Evolutionary conservation across 2,113 vertebrate genomes (phyloP).

Genomic region (Rhipidura dahli): DNA sequence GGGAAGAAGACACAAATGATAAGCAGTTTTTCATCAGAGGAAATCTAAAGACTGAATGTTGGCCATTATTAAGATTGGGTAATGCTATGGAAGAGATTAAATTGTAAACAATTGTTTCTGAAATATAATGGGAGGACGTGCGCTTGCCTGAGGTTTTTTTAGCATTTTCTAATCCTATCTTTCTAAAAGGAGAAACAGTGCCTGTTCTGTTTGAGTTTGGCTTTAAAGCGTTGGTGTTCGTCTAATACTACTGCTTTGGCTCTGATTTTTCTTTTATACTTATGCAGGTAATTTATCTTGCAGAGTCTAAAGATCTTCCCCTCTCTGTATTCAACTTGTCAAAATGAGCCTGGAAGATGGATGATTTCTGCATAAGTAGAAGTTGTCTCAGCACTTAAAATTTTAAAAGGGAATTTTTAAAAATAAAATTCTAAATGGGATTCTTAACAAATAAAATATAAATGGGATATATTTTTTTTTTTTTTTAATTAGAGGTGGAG

Average conservation of each 20-base stretch:
- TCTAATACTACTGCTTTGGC: background rate
- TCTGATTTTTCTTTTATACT: background rate
- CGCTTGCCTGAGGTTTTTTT: background rate
- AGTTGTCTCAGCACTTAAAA: background rate
- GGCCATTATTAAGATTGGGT: background rate
- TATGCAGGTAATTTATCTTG: background rate
- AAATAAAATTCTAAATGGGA: background rate
- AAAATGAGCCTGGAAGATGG: background rate
- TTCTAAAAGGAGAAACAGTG: background rate
- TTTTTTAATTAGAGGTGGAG: background rate
- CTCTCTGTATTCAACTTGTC: background rate
- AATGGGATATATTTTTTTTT: background rate
- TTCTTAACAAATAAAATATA: background rate
- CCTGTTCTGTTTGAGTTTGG: background rate
- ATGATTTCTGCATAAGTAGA: background rate
- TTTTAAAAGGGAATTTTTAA: background rate
- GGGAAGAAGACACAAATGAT: background rate
- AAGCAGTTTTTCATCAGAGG: background rate
- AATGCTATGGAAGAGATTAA: slow-evolving; percentile 11
- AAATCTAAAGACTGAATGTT: background rate
- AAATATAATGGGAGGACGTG: background rate
- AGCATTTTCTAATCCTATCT: background rate
- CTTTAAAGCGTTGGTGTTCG: background rate
- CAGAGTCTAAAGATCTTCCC: background rate
- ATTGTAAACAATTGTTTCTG: background rate